A percentile compares a stretch with the other conserved stretches of the same genome.
phyloP scores from a whole-genome alignment of 2,888 invertebrate genomes.

The Prenolepis imparis region DNA sequence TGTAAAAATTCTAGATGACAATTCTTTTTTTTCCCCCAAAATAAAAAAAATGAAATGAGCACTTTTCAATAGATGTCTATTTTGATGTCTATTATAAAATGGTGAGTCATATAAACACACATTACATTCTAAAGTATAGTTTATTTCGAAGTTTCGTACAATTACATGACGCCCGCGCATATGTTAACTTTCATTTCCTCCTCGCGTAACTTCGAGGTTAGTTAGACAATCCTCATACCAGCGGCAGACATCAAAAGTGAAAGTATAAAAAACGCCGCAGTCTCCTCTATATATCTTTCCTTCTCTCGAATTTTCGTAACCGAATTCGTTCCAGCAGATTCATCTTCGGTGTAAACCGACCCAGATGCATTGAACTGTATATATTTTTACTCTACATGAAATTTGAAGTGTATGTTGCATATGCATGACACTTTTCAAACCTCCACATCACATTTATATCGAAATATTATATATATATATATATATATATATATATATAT shows the following conservation, averaged over 20 bases:
- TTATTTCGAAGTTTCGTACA: constrained; percentile 50
- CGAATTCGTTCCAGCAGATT: background rate
- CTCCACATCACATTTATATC: background rate
- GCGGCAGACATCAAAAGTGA: constrained; percentile 61
- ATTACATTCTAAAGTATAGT: background rate
- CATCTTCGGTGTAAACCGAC: background rate
- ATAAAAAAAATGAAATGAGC: background rate
- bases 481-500: too few species aligned
- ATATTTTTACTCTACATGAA: background rate
- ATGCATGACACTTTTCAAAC: background rate
- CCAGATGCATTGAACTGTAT: background rate
- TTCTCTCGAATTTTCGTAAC: constrained; percentile 33
- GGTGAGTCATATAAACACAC: too few species aligned
- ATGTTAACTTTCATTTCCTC: constrained; percentile 68
- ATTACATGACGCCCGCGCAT: constrained; percentile 42
- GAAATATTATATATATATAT: background rate
- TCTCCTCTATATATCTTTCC: background rate
- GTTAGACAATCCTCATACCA: constrained; percentile 26
- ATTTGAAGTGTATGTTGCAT: background rate
- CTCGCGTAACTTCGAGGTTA: constrained; percentile 64
- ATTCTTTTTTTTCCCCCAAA: too few species aligned
- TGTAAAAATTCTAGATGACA: too few species aligned
- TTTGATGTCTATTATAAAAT: too few species aligned
- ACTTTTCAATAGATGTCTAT: background rate
- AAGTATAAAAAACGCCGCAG: constrained; percentile 52